phyloP scores from a whole-genome alignment of 2,113 vertebrate species.

The Bubo blakistoni region DNA sequence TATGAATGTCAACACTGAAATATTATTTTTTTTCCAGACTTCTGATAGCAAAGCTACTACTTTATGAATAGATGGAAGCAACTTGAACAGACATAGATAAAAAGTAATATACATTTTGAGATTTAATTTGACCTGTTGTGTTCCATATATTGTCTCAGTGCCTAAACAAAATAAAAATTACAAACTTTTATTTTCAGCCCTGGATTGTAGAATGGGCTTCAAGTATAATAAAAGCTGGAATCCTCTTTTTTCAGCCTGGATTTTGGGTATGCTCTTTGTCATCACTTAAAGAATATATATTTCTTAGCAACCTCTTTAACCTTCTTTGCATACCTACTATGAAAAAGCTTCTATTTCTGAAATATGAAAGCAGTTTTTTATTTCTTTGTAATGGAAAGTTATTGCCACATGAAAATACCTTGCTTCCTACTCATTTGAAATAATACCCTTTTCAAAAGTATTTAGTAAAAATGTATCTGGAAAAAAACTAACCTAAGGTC shows the following conservation, averaged over 20 bases:
- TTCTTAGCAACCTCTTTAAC: background rate
- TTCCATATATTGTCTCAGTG: background rate
- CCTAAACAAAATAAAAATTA: background rate
- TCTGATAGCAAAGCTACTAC: background rate
- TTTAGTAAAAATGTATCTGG: background rate
- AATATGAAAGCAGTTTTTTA: background rate
- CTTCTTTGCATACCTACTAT: background rate
- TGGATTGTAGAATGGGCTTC: background rate
- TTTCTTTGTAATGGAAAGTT: background rate
- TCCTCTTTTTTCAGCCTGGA: background rate
- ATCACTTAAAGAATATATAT: background rate
- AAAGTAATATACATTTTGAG: background rate
- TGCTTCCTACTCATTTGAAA: background rate
- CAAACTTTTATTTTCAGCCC: background rate
- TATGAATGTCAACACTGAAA: background rate
- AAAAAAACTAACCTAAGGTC: background rate
- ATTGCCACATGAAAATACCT: background rate
- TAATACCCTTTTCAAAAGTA: background rate
- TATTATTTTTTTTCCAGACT: background rate
- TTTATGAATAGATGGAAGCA: slow-evolving; percentile 1
- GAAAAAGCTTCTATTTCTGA: background rate
- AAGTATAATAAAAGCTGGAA: background rate
- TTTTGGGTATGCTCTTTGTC: background rate
- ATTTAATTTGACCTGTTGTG: background rate
- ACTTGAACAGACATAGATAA: background rate